A percentile compares a stretch with the other conserved stretches of the same genome.
Evolutionary conservation across 2,888 invertebrate genomes (phyloP).

Genomic region (Erynnis tages): DNA sequence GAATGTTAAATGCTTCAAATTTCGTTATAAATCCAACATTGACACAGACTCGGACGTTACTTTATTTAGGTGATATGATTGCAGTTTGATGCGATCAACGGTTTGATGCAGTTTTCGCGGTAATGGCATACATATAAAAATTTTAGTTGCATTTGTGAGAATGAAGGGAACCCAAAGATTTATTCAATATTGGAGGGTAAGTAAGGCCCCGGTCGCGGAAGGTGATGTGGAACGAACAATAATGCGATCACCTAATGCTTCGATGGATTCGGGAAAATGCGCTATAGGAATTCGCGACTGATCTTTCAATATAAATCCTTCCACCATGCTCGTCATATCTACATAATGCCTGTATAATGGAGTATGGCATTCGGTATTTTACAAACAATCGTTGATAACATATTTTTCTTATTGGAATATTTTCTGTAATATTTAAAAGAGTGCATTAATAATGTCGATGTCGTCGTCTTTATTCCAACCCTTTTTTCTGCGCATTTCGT

Average conservation of each 20-base stretch:
- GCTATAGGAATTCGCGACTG: conserved; percentile 1
- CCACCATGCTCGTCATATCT: neutral
- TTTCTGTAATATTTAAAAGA: too few relatives aligned
- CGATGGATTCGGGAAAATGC: conserved; percentile 12
- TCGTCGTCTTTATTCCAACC: too few relatives aligned
- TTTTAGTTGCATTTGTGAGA: neutral
- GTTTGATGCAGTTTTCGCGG: neutral
- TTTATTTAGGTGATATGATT: too few relatives aligned
- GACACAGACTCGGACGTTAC: too few relatives aligned
- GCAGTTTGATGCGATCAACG: too few relatives aligned
- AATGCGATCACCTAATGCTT: conserved; percentile 9
- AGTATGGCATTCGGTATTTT: too few relatives aligned
- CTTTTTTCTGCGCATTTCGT: too few relatives aligned
- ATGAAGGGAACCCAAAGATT: neutral
- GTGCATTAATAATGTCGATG: too few relatives aligned
- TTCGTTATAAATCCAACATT: neutral
- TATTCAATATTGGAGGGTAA: neutral
- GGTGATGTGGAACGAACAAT: conserved; percentile 16
- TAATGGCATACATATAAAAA: too few relatives aligned
- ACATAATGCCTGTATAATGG: too few relatives aligned
- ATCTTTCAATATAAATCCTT: conserved; percentile 4
- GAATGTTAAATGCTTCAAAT: neutral
- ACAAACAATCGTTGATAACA: too few relatives aligned
- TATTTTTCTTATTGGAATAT: too few relatives aligned
- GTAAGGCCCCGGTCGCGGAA: neutral